Conservation (phyloP, 1,140 invertebrate species). For the Lysiphlebus fabarum region DNA sequence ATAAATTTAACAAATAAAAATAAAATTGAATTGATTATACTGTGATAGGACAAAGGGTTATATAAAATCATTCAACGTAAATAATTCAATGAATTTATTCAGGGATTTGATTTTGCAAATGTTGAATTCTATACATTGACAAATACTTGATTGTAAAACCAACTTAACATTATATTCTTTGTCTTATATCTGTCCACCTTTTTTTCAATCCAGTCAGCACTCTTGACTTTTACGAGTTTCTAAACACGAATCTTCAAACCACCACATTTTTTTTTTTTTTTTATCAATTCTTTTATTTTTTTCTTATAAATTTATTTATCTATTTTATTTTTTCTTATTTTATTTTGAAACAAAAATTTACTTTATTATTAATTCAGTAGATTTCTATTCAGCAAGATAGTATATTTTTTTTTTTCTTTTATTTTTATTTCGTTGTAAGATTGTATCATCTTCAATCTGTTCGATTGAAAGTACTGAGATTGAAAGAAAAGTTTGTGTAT, state of each 20-base stretch:
- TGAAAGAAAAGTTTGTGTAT: too few relatives aligned
- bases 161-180: slow-evolving; percentile 16
- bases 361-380: too few relatives aligned
- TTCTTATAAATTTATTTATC: neutral
- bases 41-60: neutral
- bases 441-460: too few relatives aligned
- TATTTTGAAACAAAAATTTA: too few relatives aligned
- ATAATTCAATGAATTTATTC: slow-evolving; percentile 39
- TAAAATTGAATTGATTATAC: neutral
- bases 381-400: too few relatives aligned
- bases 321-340: neutral
- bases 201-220: slow-evolving; percentile 14
- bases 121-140: slow-evolving; percentile 9
- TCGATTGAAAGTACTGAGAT: too few relatives aligned
- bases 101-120: slow-evolving; percentile 20
- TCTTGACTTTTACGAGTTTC: slow-evolving; percentile 33
- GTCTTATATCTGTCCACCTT: slow-evolving; percentile 15
- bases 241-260: slow-evolving; percentile 32
- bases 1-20: neutral
- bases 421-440: too few relatives aligned
- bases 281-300: slow-evolving; percentile 9
- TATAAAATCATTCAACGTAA: slow-evolving; percentile 28
- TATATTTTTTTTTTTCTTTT: too few relatives aligned
- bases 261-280: slow-evolving; percentile 9
- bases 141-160: slow-evolving; percentile 10